Conservation (phyloP, 2,797 vertebrate species). For the Hypotaenidia okinawae region DNA sequence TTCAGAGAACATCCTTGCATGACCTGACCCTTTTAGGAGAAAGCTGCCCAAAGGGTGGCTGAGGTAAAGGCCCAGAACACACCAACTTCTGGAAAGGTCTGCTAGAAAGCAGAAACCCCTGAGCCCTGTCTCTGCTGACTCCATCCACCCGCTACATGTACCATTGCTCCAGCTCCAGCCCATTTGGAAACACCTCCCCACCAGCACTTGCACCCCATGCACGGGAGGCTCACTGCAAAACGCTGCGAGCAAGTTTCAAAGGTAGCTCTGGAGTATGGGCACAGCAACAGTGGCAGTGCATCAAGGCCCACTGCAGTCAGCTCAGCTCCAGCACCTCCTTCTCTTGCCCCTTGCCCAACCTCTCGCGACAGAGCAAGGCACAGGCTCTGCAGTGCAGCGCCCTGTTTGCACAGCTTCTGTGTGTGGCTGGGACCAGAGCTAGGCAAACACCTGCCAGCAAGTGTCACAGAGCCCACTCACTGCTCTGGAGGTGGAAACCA, state of each 20-base stretch:
- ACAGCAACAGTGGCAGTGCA: rapidly evolving
- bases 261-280: not conserved
- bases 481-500: not conserved
- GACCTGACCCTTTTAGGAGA: not conserved
- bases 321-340: not conserved
- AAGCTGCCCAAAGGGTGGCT: not conserved
- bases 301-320: not conserved
- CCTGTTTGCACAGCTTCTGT: not conserved
- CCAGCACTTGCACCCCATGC: rapidly evolving
- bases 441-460: not conserved
- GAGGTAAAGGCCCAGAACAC: not conserved
- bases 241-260: not conserved
- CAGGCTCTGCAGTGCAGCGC: not conserved
- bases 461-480: not conserved
- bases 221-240: rapidly evolving
- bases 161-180: not conserved
- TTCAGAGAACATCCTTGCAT: not conserved
- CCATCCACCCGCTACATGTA: rapidly evolving
- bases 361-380: not conserved
- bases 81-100: not conserved
- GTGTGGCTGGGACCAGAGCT: not conserved
- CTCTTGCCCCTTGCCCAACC: not conserved
- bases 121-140: not conserved
- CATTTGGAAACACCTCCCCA: not conserved
- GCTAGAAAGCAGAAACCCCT: not conserved